These are phyloP conservation scores for Polydesmus complanatus DNA, from an alignment of 2,888 invertebrate species.

Conservation along the genomic window DNA sequence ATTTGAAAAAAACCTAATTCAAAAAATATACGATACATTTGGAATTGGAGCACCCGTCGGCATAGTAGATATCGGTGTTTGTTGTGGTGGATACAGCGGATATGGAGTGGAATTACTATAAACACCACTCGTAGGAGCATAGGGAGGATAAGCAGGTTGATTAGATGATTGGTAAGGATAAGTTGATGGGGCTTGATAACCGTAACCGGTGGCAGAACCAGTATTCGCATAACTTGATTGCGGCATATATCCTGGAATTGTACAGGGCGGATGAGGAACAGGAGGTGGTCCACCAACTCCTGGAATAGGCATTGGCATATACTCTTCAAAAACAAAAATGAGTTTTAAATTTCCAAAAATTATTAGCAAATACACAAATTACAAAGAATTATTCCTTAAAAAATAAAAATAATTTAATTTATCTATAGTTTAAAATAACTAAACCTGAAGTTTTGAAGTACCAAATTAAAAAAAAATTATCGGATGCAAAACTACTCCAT, in stretches of 20 bases:
- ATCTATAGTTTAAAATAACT: too few relatives aligned
- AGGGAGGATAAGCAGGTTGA: slow-evolving; percentile 37
- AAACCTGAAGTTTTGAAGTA: too few relatives aligned
- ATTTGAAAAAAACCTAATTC: background rate
- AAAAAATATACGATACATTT: slow-evolving; percentile 2
- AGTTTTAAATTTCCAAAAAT: background rate
- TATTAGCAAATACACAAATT: background rate
- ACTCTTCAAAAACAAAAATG: slow-evolving; percentile 27
- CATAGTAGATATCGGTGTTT: slow-evolving; percentile 26
- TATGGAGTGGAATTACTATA: slow-evolving; percentile 35
- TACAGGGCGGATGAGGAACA: slow-evolving; percentile 12
- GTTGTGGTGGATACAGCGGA: slow-evolving; percentile 38
- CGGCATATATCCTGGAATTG: slow-evolving; percentile 25
- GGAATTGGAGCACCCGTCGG: slow-evolving; percentile 29
- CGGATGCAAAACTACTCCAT: too few relatives aligned
- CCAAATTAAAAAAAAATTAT: too few relatives aligned
- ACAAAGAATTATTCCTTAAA: background rate
- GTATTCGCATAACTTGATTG: slow-evolving; percentile 23
- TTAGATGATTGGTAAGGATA: slow-evolving; percentile 22
- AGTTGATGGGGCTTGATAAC: background rate
- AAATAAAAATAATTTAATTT: slow-evolving; percentile 9
- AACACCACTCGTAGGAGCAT: slow-evolving; percentile 35
- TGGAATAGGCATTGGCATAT: slow-evolving; percentile 31
- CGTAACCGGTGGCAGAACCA: background rate
- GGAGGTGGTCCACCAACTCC: background rate